Conservation (phyloP, 2,113 vertebrate species). For the Aptenodytes patagonicus region DNA sequence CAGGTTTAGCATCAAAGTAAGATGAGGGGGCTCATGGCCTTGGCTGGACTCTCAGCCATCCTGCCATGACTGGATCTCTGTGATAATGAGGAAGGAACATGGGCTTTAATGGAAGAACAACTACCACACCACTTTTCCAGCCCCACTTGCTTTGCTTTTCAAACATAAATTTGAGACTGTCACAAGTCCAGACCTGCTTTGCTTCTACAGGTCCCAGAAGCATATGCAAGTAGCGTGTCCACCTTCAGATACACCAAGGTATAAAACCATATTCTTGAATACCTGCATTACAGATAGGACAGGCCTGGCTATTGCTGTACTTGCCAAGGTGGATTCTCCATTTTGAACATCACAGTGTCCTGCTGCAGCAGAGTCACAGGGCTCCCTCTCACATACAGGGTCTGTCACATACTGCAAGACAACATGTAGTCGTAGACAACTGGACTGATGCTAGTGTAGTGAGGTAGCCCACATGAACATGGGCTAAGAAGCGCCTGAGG, state of each 20-base stretch:
- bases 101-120: neutral
- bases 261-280: neutral
- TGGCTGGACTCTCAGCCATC: neutral
- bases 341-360: neutral
- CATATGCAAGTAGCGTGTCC: neutral
- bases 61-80: neutral
- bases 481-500: neutral
- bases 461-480: neutral
- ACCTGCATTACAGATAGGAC: neutral
- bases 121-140: neutral
- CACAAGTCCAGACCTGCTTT: neutral
- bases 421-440: fast-evolving
- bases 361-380: neutral
- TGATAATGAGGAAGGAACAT: neutral
- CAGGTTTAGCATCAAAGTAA: neutral
- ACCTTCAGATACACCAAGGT: neutral
- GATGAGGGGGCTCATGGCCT: neutral
- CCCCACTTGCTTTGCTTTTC: neutral
- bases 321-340: neutral
- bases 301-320: neutral
- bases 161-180: neutral
- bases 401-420: neutral
- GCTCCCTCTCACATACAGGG: neutral
- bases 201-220: neutral
- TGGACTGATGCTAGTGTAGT: neutral